phyloP scores from a whole-genome alignment of 1,140 invertebrate species.

The Physella acuta region DNA sequence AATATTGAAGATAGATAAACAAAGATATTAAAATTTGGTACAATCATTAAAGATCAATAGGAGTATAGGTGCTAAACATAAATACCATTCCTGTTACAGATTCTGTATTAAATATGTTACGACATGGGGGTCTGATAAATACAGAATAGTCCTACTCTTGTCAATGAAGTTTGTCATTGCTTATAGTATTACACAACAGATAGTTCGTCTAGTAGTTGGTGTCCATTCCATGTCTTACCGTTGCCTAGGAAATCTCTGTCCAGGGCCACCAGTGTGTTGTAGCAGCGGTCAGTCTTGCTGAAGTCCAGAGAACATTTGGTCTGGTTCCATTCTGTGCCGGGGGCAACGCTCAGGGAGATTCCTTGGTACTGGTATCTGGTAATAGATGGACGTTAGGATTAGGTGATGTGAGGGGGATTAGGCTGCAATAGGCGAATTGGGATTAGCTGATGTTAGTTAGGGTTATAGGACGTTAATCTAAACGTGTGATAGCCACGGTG shows the following conservation, averaged over 20 bases:
- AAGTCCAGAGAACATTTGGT: background rate
- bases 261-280: background rate
- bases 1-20: background rate
- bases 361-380: background rate
- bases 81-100: background rate
- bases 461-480: too few relatives aligned
- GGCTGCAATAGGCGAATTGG: too few relatives aligned
- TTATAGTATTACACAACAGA: background rate
- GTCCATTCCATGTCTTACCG: too few relatives aligned
- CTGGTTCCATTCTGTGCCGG: constrained; percentile 4
- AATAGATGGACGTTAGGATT: too few relatives aligned
- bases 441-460: too few relatives aligned
- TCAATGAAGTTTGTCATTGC: background rate
- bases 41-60: too few relatives aligned
- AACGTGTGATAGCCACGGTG: too few relatives aligned
- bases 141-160: background rate
- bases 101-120: background rate
- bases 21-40: too few relatives aligned
- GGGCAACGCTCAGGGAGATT: background rate
- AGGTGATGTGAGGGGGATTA: too few relatives aligned
- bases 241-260: background rate
- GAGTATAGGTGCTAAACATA: too few relatives aligned
- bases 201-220: too few relatives aligned
- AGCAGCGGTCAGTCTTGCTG: background rate
- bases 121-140: background rate